phyloP scores from a whole-genome alignment of 2,888 invertebrate species.

The Marasmarcha lunaedactyla region DNA sequence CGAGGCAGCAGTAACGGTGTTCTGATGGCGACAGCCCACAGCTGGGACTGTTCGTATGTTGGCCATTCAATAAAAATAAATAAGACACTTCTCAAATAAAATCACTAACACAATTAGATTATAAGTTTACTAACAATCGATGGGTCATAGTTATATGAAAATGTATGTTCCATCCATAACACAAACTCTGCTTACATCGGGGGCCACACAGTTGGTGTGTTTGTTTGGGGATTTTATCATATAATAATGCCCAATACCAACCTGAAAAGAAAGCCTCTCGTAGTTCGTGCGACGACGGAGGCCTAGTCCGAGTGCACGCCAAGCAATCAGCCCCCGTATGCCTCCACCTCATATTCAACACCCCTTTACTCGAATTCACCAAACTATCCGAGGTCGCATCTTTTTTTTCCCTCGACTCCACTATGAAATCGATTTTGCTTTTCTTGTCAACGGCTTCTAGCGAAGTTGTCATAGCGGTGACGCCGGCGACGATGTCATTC shows the following conservation, averaged over 20 bases:
- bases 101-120: too few relatives aligned
- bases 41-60: too few relatives aligned
- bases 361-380: constrained; percentile 3
- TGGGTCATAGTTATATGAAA: too few relatives aligned
- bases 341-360: constrained; percentile 24
- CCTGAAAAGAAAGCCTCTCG: constrained; percentile 62
- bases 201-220: too few relatives aligned
- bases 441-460: constrained; percentile 8
- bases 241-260: constrained; percentile 12
- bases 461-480: constrained; percentile 1
- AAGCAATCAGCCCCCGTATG: constrained; percentile 44
- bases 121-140: too few relatives aligned
- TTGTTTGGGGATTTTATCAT: too few relatives aligned
- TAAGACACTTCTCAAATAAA: too few relatives aligned
- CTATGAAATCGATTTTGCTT: constrained; percentile 13
- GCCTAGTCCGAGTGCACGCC: constrained; percentile 47
- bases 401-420: not conserved
- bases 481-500: constrained; percentile 1
- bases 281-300: constrained; percentile 52
- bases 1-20: too few relatives aligned
- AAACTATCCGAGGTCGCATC: not conserved
- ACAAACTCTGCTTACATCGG: too few relatives aligned
- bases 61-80: too few relatives aligned
- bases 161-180: too few relatives aligned
- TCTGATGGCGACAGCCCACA: too few relatives aligned